These are phyloP conservation scores for Lasioglossum villosulum DNA, from an alignment of 2,888 invertebrate species.

Conservation along the genomic window DNA sequence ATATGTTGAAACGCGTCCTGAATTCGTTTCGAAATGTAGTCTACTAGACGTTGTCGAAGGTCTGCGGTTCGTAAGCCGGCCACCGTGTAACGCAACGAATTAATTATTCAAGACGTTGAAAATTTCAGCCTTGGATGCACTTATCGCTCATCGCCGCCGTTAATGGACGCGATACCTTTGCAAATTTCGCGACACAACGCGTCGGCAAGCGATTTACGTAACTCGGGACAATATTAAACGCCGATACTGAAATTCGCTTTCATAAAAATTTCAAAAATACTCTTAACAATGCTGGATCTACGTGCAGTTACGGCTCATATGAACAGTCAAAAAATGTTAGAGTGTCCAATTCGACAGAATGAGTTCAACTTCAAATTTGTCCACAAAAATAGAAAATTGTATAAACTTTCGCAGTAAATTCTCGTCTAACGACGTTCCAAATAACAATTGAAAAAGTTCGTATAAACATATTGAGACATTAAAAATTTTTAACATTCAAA, in stretches of 20 bases:
- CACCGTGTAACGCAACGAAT: conserved; percentile 50
- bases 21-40: background rate
- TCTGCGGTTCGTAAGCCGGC: conserved; percentile 3
- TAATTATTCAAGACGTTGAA: conserved; percentile 61
- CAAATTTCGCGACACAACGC: conserved; percentile 30
- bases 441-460: too few relatives aligned
- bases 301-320: too few relatives aligned
- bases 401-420: too few relatives aligned
- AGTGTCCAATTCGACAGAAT: too few relatives aligned
- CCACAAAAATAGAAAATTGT: too few relatives aligned
- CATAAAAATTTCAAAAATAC: background rate
- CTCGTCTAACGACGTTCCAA: too few relatives aligned
- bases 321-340: too few relatives aligned
- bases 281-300: too few relatives aligned
- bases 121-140: conserved; percentile 59
- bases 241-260: background rate
- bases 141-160: conserved; percentile 41
- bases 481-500: too few relatives aligned
- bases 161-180: conserved; percentile 45
- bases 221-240: background rate
- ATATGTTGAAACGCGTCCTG: background rate
- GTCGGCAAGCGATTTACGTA: background rate
- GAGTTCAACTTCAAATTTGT: too few relatives aligned
- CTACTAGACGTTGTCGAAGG: background rate
- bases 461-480: too few relatives aligned